Percentiles rank a stretch among this genome's conserved stretches.
phyloP scores from a whole-genome alignment of 2,113 vertebrate species.

The Xyliphius kryptos region DNA sequence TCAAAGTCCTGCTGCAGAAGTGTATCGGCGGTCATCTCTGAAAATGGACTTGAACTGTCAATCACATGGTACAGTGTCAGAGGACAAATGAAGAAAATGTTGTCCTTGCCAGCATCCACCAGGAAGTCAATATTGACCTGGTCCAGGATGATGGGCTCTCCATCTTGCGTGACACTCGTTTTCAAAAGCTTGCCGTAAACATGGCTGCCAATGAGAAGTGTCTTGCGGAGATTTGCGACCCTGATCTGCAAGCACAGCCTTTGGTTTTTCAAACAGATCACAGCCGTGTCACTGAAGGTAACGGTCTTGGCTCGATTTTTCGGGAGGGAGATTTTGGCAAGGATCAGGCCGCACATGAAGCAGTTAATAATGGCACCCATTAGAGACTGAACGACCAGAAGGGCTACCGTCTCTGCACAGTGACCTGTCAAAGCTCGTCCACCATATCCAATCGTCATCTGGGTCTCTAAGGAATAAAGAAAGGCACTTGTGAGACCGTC shows the following conservation, averaged over 20 bases:
- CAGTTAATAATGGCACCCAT: constrained; percentile 90
- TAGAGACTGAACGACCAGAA: constrained; percentile 83
- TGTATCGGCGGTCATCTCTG: constrained; percentile 63
- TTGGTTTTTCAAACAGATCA: constrained; percentile 76
- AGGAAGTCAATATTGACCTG: constrained; percentile 86
- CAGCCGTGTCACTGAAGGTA: constrained; percentile 81
- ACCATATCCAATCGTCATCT: constrained; percentile 94
- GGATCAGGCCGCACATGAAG: constrained; percentile 89
- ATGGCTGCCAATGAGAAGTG: constrained; percentile 87
- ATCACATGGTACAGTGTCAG: constrained; percentile 88
- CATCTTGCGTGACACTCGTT: constrained; percentile 78
- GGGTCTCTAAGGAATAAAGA: constrained; percentile 91
- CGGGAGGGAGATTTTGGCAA: constrained; percentile 90
- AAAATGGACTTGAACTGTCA: constrained; percentile 77
- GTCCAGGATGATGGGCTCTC: constrained; percentile 81
- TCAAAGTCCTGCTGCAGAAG: constrained; percentile 82
- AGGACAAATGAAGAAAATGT: constrained; percentile 88
- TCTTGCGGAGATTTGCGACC: constrained; percentile 90
- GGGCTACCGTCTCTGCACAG: constrained; percentile 77
- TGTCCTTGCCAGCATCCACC: constrained; percentile 85
- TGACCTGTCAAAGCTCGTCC: constrained; percentile 86
- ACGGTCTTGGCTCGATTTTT: constrained; percentile 89
- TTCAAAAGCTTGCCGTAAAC: constrained; percentile 86
- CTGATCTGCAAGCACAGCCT: constrained; percentile 82
- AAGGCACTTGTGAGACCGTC: constrained; percentile 84